These are phyloP conservation scores for Colinus virginianus DNA, from an alignment of 2,113 vertebrate species.

Conservation along the genomic window DNA sequence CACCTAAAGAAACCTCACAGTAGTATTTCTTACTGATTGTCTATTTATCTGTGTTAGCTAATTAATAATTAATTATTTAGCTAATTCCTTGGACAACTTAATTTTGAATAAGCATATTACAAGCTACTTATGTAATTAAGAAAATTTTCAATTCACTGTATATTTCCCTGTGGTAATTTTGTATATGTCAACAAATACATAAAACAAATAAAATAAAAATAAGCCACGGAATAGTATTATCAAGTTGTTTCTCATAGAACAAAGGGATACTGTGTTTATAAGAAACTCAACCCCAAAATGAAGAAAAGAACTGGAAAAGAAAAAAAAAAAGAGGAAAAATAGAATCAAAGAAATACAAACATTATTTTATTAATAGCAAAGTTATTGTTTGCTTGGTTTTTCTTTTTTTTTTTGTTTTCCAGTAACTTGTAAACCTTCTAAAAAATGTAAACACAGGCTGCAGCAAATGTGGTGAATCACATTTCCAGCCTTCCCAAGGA, in stretches of 20 bases:
- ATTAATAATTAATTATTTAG: neutral
- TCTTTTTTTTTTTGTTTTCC: neutral
- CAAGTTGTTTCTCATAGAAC: accelerated
- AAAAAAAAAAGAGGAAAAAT: neutral
- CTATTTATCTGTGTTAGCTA: neutral
- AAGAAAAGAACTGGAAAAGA: neutral
- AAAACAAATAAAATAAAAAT: neutral
- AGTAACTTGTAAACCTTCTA: neutral
- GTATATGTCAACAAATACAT: neutral
- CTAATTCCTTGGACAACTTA: neutral
- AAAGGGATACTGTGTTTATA: neutral
- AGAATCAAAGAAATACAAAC: neutral
- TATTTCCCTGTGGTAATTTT: neutral
- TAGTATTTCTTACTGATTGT: neutral
- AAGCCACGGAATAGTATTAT: neutral
- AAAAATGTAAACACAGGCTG: neutral
- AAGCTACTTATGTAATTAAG: neutral
- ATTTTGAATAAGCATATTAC: neutral
- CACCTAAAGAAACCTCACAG: neutral
- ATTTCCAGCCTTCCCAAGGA: neutral
- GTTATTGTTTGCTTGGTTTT: neutral
- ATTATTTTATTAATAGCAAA: accelerated
- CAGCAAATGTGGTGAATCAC: neutral
- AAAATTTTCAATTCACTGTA: neutral
- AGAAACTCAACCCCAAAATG: neutral